Base-by-base conservation (phyloP, 2,888 invertebrate species). In the Acronicta aceris region DNA sequence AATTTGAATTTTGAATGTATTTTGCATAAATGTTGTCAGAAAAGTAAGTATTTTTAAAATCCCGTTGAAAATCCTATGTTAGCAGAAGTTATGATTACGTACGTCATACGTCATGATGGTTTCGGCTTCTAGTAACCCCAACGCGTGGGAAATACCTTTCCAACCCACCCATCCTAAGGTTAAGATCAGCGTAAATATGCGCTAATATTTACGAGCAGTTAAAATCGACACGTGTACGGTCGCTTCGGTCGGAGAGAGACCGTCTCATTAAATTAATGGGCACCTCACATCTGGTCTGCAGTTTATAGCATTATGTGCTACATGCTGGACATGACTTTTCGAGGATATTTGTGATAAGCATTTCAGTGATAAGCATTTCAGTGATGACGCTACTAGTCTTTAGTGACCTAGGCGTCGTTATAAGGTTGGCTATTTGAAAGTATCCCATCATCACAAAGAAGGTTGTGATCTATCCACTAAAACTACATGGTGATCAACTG, bases 191-290 rank as follows among this genome's bases (percentile, higher is more conserved):
- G 38, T 69, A 74, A 73, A 73, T 69, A 74, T 72, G 49, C 25
- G 53, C 63, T 50, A 53, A 69, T 73, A 69, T 73, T 70, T 61
- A 70, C 53, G 74, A 53, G 49, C 74, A 45, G 63, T 70, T 73
- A 70, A 70, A 62, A 73, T 61, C 55, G 69, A 57, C 69, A 70
- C 74, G 74, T 73, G 69, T 69, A 33, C 40, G 42, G 55, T 38
- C 53, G 43, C 63, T 49, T 46, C 53, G 53, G 62, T 57, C 51
- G 49, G 49, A 46, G 49, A 61, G 46, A 53, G 56, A 73, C 69
- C 46, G 56, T 51, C 74, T 57, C 56, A 57, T 70, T 50, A 70
- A 70, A 73, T 73, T 73, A 53, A 69, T 69, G 38, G 64, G 15
- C 43, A 54, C 51, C 53, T 69, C 54, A 63, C 30, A 40, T 50